These are phyloP conservation scores for Balaenoptera acutorostrata DNA, from an alignment of 2,113 vertebrate species.

Conservation along the genomic window DNA sequence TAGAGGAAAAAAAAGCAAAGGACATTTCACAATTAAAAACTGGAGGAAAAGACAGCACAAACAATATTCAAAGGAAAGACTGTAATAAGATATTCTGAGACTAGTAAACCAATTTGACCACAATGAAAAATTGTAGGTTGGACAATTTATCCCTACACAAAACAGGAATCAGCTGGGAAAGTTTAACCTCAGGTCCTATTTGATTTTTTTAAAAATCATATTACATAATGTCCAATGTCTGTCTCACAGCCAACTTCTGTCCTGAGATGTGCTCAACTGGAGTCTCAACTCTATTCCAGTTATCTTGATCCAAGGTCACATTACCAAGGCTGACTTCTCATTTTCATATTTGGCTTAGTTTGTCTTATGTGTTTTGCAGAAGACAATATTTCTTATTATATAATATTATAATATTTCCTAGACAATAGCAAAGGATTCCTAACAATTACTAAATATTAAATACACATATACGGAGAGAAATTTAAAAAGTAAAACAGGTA, in stretches of 20 bases:
- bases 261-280: background rate
- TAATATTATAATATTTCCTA: background rate
- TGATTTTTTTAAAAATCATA: background rate
- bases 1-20: background rate
- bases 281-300: background rate
- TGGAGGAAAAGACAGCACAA: background rate
- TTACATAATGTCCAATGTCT: background rate
- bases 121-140: background rate
- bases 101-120: background rate
- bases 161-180: background rate
- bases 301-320: background rate
- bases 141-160: background rate
- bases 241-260: background rate
- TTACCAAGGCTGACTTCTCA: background rate
- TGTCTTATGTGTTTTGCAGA: background rate
- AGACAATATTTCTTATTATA: background rate
- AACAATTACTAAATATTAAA: conserved; percentile 11
- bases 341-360: conserved; percentile 8
- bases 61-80: background rate
- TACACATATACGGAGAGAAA: background rate
- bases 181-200: background rate
- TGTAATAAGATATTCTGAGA: background rate
- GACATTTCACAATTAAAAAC: background rate
- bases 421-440: background rate
- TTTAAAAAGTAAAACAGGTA: background rate